A percentile compares a stretch with the other conserved stretches of the same genome.
Evolutionary conservation across 2,113 vertebrate species (phyloP).

Genomic region (Naja naja): DNA sequence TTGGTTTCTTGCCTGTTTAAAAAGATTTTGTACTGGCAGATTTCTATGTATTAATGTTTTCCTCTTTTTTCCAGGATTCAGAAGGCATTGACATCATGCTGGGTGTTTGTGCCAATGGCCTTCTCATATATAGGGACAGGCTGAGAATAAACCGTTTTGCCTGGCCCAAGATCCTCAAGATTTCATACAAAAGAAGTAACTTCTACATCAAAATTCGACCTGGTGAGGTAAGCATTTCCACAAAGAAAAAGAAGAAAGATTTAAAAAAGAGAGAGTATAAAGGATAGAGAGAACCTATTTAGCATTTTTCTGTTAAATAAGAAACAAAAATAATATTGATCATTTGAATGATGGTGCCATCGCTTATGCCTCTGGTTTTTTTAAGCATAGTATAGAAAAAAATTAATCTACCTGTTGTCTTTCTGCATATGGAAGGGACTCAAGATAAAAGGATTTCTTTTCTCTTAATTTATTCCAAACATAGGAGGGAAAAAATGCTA

Average conservation of each 20-base stretch:
- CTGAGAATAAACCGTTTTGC: slow-evolving; percentile 98
- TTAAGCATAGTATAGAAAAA: background rate
- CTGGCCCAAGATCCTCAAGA: slow-evolving; percentile 99
- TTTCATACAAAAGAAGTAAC: slow-evolving; percentile 98
- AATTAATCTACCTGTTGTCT: background rate
- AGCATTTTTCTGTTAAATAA: background rate
- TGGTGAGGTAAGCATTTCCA: slow-evolving; percentile 82
- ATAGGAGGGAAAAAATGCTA: background rate
- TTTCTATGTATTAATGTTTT: background rate
- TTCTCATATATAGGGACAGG: slow-evolving; percentile 95
- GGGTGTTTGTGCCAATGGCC: slow-evolving; percentile 93
- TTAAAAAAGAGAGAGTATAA: background rate
- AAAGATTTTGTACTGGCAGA: background rate
- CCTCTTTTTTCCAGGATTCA: slow-evolving; percentile 81
- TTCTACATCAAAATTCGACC: slow-evolving; percentile 99
- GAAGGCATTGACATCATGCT: slow-evolving; percentile 99
- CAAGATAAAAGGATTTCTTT: background rate
- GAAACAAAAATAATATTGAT: background rate
- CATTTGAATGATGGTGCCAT: background rate
- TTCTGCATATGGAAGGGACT: background rate
- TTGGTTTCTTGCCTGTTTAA: background rate
- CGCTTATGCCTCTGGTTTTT: background rate
- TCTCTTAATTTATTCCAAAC: background rate
- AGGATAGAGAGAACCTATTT: background rate
- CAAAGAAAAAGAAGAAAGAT: background rate